A percentile compares a stretch with the other conserved stretches of the same genome.
Conservation (phyloP, 2,797 vertebrate species). For the Antennarius maculatus region DNA sequence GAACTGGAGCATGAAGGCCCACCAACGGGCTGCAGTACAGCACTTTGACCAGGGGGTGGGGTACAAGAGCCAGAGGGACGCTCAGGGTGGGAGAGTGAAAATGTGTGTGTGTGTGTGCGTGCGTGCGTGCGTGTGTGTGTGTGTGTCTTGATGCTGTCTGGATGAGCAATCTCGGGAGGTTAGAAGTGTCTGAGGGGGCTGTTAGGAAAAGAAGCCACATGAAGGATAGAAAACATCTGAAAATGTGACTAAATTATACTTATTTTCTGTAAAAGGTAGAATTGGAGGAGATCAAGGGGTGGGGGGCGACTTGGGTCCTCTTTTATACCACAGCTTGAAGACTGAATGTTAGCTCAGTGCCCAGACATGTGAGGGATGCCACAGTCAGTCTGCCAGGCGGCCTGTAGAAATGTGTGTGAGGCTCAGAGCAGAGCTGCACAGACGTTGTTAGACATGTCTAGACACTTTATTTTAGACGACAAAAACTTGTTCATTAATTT, state of each 20-base stretch:
- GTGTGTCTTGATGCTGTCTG: conserved; percentile 57
- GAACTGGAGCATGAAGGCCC: conserved; percentile 75
- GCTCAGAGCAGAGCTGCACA: conserved; percentile 28
- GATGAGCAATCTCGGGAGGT: conserved; percentile 55
- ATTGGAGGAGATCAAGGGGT: conserved; percentile 10
- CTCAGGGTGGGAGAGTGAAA: neutral
- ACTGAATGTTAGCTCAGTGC: conserved; percentile 50
- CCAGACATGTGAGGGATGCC: conserved; percentile 54
- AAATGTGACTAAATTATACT: conserved; percentile 42
- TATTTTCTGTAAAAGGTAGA: conserved; percentile 48
- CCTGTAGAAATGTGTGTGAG: conserved; percentile 28
- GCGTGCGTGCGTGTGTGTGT: conserved; percentile 11
- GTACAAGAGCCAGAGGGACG: conserved; percentile 20
- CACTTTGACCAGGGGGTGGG: conserved; percentile 60
- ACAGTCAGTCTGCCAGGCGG: conserved; percentile 47
- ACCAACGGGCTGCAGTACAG: conserved; percentile 69
- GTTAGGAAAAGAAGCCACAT: conserved; percentile 33
- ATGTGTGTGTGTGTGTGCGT: neutral
- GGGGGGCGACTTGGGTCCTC: conserved; percentile 20
- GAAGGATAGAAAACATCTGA: conserved; percentile 49
- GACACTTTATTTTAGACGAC: conserved; percentile 66
- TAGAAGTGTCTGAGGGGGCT: conserved; percentile 26
- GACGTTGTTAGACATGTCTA: conserved; percentile 63
- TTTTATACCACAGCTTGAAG: conserved; percentile 62
- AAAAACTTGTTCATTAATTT: conserved; percentile 69